Evolutionary conservation across 1,140 invertebrate genomes (phyloP), one percentile per base, ranked within the genome.

Genomic region (Leptopilina clavipes): DNA sequence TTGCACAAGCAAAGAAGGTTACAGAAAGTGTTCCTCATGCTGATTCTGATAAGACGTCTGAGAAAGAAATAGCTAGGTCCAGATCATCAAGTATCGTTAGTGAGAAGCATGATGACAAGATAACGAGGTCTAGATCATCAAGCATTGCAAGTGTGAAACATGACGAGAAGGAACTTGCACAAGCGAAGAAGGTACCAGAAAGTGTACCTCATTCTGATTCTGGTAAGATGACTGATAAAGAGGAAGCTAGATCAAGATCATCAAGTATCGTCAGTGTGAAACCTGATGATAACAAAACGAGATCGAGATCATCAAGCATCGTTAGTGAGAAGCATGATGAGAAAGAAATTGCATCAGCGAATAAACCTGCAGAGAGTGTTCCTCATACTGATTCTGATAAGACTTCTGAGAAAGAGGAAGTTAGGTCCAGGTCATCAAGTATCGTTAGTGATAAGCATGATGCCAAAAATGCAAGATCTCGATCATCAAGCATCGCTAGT

Each of bases 341-440:
- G 56, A 74, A 74, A 17, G 45, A 48, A n/a, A 1, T 14, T 11
- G 9, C 25, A 31, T 31, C 25, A 31, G 25, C 25, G 6, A 31
- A n/a, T n/a, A n/a, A n/a, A n/a, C n/a, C 12, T 14, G 37, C 65
- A 11, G 72, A 14, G 1, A n/a, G n/a, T n/a, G 81, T 78, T 0
- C 40, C 71, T 8, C 14, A 19, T 6, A 74, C 77, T 12, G 44
- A 45, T 25, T 75, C 75, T 0, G 75, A 56, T 10, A 70, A 7
- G 0, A 40, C 40, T 18, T 3, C 3, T 17, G 74, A 74, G 17
- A 52, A 76, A 19, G 77, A 80, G 19, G 71, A 73, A 37, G 17
- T 52, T 11, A 31, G 59, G 71, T 82, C 83, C 0, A 76, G 76
- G 77, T 82, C 85, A 1, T 65, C 82, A 0, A 83, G 82, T 31